Percentiles rank a stretch among this genome's conserved stretches.
Conservation (phyloP, 92 coral and sea anemone genomes). For the Micromussa lordhowensis region DNA sequence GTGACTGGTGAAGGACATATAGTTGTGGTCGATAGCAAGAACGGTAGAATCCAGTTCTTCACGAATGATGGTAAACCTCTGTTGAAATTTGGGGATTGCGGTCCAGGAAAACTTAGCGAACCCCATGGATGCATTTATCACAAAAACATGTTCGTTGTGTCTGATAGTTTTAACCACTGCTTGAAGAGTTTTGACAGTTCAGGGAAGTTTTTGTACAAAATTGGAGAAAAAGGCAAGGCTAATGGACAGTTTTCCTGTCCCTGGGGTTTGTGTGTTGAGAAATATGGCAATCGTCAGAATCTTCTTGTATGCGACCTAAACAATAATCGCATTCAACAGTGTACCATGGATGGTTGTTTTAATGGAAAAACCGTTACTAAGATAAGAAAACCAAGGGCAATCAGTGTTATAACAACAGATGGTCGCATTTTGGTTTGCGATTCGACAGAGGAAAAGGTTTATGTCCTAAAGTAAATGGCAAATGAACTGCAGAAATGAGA, state of each 20-base stretch:
- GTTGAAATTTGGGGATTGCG: neutral
- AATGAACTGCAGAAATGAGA: neutral
- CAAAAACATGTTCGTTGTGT: neutral
- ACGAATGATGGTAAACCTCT: neutral
- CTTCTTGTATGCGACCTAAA: constrained; percentile 12
- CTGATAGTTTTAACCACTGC: neutral
- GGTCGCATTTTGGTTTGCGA: neutral
- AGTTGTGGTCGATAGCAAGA: constrained; percentile 2
- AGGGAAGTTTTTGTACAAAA: neutral
- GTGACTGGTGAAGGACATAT: constrained; percentile 24
- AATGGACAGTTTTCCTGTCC: constrained; percentile 16
- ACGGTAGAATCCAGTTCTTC: constrained; percentile 31
- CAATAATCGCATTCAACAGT: constrained; percentile 9
- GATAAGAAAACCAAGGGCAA: neutral
- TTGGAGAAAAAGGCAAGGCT: neutral
- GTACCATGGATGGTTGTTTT: constrained; percentile 13
- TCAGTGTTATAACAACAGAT: constrained; percentile 9
- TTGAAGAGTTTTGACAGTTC: neutral
- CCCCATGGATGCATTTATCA: neutral
- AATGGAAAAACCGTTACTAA: constrained; percentile 1
- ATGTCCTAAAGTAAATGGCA: neutral
- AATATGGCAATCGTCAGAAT: constrained; percentile 12
- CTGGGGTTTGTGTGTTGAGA: neutral
- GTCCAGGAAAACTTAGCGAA: neutral
- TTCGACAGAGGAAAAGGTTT: neutral